Evolutionary conservation across 1,140 invertebrate genomes (phyloP).

Genomic region (Rhysida immarginata): DNA sequence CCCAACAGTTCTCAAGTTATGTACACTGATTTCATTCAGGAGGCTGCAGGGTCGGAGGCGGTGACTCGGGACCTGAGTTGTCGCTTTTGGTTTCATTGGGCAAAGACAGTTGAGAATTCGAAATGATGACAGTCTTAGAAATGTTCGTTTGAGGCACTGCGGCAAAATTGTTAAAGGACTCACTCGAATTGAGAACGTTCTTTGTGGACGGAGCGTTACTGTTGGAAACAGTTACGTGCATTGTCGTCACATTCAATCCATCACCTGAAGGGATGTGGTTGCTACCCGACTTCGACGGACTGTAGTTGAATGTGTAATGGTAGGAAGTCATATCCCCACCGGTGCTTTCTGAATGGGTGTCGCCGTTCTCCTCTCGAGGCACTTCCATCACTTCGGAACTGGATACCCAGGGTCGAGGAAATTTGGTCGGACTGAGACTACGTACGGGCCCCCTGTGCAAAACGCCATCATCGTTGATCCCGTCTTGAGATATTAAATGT

Average conservation of each 20-base stretch:
- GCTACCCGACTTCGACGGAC: not conserved
- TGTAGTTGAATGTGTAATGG: not conserved
- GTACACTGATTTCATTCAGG: constrained; percentile 5
- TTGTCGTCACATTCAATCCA: not conserved
- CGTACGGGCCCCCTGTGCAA: not conserved
- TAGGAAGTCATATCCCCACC: not conserved
- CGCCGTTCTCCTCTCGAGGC: not conserved
- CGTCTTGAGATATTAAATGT: too few relatives aligned
- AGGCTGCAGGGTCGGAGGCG: constrained; percentile 5
- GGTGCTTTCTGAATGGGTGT: not conserved
- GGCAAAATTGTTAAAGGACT: not conserved
- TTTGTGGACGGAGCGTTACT: too few relatives aligned
- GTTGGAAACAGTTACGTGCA: not conserved
- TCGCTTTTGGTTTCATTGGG: not conserved
- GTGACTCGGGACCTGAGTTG: constrained; percentile 1
- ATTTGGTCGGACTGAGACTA: not conserved
- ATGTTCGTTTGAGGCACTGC: not conserved
- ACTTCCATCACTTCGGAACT: too few relatives aligned
- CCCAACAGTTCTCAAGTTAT: too few relatives aligned
- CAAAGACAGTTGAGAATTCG: constrained; percentile 4
- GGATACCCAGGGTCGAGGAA: not conserved
- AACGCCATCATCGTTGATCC: not conserved
- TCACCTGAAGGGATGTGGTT: not conserved
- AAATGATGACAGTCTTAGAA: constrained; percentile 2
- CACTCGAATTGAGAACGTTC: too few relatives aligned